phyloP scores from a whole-genome alignment of 2,113 vertebrate species.

The Typhlomys cinereus region DNA sequence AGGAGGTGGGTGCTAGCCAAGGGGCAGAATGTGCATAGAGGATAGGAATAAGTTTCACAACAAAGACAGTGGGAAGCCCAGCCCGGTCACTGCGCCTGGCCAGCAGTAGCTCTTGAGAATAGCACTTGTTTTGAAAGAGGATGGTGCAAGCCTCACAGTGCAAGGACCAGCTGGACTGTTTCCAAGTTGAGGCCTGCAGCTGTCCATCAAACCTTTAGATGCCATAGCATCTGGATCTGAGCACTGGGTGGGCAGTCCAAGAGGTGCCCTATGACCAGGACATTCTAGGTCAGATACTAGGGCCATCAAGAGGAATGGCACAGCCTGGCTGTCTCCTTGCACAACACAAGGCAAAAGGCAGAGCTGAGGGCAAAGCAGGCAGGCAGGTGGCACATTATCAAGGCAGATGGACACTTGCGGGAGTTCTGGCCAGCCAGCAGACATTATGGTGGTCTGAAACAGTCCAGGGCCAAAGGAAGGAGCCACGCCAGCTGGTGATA shows the following conservation, averaged over 20 bases:
- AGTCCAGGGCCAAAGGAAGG: neutral
- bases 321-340: neutral
- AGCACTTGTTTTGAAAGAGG: fast-evolving
- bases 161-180: neutral
- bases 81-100: too few species aligned
- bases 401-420: neutral
- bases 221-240: neutral
- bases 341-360: neutral
- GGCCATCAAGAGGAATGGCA: too few species aligned
- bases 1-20: too few species aligned
- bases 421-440: neutral
- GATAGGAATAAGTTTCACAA: neutral
- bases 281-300: neutral
- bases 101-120: neutral
- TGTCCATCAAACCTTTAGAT: neutral
- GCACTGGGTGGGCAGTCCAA: neutral
- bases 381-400: neutral
- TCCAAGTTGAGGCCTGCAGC: neutral
- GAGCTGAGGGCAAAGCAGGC: neutral
- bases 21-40: too few species aligned
- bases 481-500: neutral
- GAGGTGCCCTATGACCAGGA: too few species aligned
- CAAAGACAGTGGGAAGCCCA: neutral
- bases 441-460: too few species aligned
- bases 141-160: too few species aligned